Evolutionary conservation across 2,888 invertebrate genomes (phyloP), one percentile per base, ranked within the genome.

Genomic region (Auanema sp.): DNA sequence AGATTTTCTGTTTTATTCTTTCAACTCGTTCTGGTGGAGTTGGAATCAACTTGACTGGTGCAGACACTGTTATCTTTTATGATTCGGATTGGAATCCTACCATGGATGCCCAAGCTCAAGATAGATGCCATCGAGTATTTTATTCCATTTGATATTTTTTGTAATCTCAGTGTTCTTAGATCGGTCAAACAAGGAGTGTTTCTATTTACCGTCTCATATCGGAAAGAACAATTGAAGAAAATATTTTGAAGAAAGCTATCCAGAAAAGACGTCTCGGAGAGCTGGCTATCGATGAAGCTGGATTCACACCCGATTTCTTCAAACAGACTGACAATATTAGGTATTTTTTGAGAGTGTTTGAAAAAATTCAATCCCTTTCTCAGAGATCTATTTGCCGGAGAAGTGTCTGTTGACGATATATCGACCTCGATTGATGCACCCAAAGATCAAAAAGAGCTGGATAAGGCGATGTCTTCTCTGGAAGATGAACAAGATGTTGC

Each of bases 21-120:
- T 97, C 97, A 3, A 98, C 98, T 56, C 89, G 98, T 65, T 93
- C 94, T 60, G 97, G 97, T 79, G 97, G 97, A 80, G 91, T 98
- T 52, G 97, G 98, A 60, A 92, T 98, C 55, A 98, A 99, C 88
- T 88, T 98, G 76, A 97, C 96, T 41, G 98, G 97, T 73, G 98
- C 98, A 51, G 98, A 99, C 87, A 93, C 94, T 79, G 97, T 99
- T 76, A 91, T 99, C 85, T 98, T 99, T 88, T 99, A 98, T 86
- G 98, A 99, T 87, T 95, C 94, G 69, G 82, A 82, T 52, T 82
- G 81, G 81, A 80, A 79, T 66, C 97, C 97, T 57, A 97, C 96
- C 5, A 97, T 98, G 96, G 98, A 98, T 87, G 96, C 96, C 67
- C 93, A 93, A 85, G 88, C 87, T 44, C 87, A 87, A 77, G 87